Percentiles rank a stretch among this genome's conserved stretches.
These are phyloP conservation scores for Chironomus striatipennis DNA, from an alignment of 1,140 invertebrate genomes.

Conservation along the genomic window DNA sequence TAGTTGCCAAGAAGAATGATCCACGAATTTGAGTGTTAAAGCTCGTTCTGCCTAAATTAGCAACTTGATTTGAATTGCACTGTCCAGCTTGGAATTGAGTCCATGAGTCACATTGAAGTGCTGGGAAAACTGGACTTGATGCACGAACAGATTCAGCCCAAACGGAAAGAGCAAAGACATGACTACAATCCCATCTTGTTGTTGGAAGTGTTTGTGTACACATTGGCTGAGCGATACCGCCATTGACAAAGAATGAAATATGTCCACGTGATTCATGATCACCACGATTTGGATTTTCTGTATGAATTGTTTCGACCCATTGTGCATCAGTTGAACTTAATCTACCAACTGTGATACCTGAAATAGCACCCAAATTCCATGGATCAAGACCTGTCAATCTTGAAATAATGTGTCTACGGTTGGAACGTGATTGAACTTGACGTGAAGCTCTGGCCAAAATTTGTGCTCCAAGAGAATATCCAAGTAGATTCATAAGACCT, in stretches of 20 bases:
- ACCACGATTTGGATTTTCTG: not conserved
- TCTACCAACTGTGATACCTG: no score
- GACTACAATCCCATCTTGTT: not conserved
- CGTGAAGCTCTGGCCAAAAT: not conserved
- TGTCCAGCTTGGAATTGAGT: not conserved
- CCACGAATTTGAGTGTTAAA: not conserved
- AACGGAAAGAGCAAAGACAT: not conserved
- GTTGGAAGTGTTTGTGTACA: not conserved
- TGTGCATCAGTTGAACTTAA: not conserved
- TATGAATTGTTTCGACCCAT: no score
- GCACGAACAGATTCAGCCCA: slow-evolving; percentile 17
- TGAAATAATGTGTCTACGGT: not conserved
- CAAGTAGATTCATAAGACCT: not conserved
- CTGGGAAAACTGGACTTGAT: not conserved
- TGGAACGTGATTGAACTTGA: not conserved
- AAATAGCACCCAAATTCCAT: not conserved
- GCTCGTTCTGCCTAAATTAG: not conserved
- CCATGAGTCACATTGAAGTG: not conserved
- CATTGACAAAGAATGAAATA: not conserved
- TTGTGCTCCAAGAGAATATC: not conserved
- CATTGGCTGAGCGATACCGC: not conserved
- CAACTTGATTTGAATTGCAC: slow-evolving; percentile 4
- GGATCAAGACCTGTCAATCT: not conserved
- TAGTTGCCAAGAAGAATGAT: not conserved
- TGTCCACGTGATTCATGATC: not conserved